These are phyloP conservation scores for Oreochromis mossambicus DNA, from an alignment of 2,797 vertebrate species.

Conservation along the genomic window DNA sequence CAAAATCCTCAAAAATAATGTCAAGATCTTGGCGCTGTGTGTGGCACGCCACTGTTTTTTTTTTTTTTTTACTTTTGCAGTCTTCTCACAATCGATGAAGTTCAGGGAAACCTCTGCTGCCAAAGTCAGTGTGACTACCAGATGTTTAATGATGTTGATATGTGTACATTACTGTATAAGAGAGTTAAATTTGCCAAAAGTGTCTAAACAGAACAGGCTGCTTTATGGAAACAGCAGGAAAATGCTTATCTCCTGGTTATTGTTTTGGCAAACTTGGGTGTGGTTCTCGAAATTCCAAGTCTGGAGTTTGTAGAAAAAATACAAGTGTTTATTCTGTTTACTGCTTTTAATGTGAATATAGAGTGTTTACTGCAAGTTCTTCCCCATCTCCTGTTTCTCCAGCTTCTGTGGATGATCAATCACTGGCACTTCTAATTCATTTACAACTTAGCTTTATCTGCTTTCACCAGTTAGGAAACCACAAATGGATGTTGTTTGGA, in stretches of 20 bases:
- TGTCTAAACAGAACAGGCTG: not conserved
- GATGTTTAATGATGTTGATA: not conserved
- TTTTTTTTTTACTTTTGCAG: not conserved
- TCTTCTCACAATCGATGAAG: not conserved
- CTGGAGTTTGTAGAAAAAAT: not conserved
- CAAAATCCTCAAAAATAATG: not conserved
- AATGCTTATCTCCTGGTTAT: not conserved
- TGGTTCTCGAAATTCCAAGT: not conserved
- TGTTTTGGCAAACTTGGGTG: not conserved
- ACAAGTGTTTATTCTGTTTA: not conserved
- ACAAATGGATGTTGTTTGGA: not conserved
- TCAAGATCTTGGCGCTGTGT: not conserved
- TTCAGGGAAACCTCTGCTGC: not conserved
- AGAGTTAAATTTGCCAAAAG: not conserved
- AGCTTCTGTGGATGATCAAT: not conserved
- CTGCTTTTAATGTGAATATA: not conserved
- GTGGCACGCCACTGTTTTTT: accelerated
- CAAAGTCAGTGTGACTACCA: not conserved
- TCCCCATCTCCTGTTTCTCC: not conserved
- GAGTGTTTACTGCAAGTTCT: not conserved
- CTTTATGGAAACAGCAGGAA: not conserved
- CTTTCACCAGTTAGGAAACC: not conserved
- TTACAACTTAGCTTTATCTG: not conserved
- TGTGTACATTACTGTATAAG: not conserved
- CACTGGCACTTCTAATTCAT: not conserved